A percentile compares a stretch with the other conserved stretches of the same genome.
phyloP scores from a whole-genome alignment of 2,888 invertebrate genomes.

The Brachypalpus laphriformis region DNA sequence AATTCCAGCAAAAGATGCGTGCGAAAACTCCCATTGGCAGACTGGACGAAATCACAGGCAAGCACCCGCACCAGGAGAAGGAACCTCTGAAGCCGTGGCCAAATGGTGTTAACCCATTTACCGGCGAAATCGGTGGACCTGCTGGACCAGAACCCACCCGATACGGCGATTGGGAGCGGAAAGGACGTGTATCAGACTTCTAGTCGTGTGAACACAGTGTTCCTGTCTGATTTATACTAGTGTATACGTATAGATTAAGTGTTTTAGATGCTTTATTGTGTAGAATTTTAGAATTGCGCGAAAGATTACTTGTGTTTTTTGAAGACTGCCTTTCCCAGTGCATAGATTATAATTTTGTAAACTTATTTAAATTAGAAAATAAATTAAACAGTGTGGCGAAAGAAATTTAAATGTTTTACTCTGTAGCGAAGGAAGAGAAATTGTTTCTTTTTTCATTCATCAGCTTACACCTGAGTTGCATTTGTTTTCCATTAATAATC shows the following conservation, averaged over 20 bases:
- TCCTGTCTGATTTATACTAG: not conserved
- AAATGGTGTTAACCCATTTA: constrained; percentile 93
- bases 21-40: constrained; percentile 88
- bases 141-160: constrained; percentile 98
- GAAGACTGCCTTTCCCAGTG: constrained; percentile 57
- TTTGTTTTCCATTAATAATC: no score
- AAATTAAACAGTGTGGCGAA: not conserved
- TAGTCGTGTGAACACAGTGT: constrained; percentile 81
- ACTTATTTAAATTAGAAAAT: constrained; percentile 10
- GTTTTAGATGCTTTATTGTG: constrained; percentile 30
- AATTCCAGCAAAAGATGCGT: constrained; percentile 90
- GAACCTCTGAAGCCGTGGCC: constrained; percentile 94
- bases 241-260: constrained; percentile 36
- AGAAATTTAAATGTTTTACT: not conserved
- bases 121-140: constrained; percentile 98
- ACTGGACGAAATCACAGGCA: constrained; percentile 89
- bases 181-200: constrained; percentile 98
- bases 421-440: not conserved
- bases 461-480: no score
- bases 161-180: constrained; percentile 99
- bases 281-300: constrained; percentile 28
- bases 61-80: constrained; percentile 90
- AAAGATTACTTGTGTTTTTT: constrained; percentile 38
- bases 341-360: constrained; percentile 20
- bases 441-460: not conserved